Conservation (phyloP, 2,113 vertebrate species). For the Lamprologus lemairii region DNA sequence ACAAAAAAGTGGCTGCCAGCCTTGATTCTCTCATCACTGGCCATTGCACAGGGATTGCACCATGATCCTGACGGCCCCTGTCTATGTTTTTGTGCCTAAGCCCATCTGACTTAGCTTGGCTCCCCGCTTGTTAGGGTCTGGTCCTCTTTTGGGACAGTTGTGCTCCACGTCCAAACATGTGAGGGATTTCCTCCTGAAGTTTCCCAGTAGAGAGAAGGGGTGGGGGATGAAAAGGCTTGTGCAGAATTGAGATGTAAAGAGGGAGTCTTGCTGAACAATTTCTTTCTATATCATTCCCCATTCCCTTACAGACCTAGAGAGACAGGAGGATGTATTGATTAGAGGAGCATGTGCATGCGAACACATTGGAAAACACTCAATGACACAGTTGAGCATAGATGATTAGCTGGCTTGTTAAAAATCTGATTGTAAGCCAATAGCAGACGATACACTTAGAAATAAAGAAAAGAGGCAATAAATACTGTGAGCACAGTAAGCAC, state of each 20-base stretch:
- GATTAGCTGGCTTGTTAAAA: not conserved
- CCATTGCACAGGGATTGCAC: slow-evolving; percentile 55
- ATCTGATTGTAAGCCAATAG: not conserved
- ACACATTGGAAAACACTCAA: not conserved
- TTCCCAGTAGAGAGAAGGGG: slow-evolving; percentile 22
- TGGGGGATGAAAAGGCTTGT: slow-evolving; percentile 46
- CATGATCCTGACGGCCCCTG: slow-evolving; percentile 59
- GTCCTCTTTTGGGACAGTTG: slow-evolving; percentile 58
- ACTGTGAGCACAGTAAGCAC: not conserved
- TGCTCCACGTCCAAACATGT: slow-evolving; percentile 54
- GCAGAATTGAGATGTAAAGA: slow-evolving; percentile 66
- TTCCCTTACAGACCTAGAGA: slow-evolving; percentile 16
- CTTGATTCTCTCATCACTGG: slow-evolving; percentile 54
- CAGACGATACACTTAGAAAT: not conserved
- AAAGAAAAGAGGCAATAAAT: not conserved
- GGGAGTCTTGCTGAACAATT: slow-evolving; percentile 57
- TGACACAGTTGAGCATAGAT: not conserved
- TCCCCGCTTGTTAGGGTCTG: slow-evolving; percentile 54
- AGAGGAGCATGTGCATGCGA: not conserved
- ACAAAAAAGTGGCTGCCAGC: slow-evolving; percentile 25
- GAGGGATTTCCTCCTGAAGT: slow-evolving; percentile 63
- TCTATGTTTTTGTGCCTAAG: slow-evolving; percentile 64
- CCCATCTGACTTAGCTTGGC: slow-evolving; percentile 60
- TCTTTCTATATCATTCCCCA: slow-evolving; percentile 47
- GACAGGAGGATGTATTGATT: slow-evolving; percentile 5